A percentile compares a stretch with the other conserved stretches of the same genome.
Evolutionary conservation across 2,888 invertebrate genomes (phyloP).

Genomic region (Dione vanillae): DNA sequence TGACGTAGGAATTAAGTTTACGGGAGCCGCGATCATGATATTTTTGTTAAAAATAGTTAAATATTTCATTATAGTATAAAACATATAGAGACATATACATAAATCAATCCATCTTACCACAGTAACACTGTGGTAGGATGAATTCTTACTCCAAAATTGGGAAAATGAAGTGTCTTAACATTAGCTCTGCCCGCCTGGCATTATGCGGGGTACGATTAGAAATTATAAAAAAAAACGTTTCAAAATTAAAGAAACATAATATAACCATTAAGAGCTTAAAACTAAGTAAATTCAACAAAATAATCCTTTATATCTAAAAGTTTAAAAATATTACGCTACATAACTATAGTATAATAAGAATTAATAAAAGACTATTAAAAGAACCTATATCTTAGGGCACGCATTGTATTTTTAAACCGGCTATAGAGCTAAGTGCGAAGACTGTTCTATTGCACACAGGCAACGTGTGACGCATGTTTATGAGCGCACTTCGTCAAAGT

Average conservation of each 20-base stretch:
- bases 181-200: too few species aligned
- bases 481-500: slow-evolving; percentile 41
- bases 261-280: neutral
- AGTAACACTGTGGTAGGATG: too few species aligned
- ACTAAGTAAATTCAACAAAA: too few species aligned
- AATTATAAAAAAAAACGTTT: too few species aligned
- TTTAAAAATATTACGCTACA: neutral
- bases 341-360: neutral
- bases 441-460: slow-evolving; percentile 41
- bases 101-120: too few species aligned
- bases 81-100: too few species aligned
- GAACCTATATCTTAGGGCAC: slow-evolving; percentile 25
- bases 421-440: slow-evolving; percentile 31
- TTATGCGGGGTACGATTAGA: too few species aligned
- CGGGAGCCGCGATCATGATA: slow-evolving; percentile 39
- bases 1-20: slow-evolving; percentile 45
- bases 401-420: slow-evolving; percentile 28
- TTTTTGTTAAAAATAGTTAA: slow-evolving; percentile 43
- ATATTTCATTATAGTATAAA: neutral
- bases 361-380: slow-evolving; percentile 12
- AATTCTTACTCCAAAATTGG: too few species aligned
- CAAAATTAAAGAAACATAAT: neutral
- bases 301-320: too few species aligned
- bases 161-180: too few species aligned
- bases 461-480: slow-evolving; percentile 41